Evolutionary conservation across 2,888 invertebrate species (phyloP), one percentile per base, ranked within the genome.

Genomic region (Oscheius sp.): DNA sequence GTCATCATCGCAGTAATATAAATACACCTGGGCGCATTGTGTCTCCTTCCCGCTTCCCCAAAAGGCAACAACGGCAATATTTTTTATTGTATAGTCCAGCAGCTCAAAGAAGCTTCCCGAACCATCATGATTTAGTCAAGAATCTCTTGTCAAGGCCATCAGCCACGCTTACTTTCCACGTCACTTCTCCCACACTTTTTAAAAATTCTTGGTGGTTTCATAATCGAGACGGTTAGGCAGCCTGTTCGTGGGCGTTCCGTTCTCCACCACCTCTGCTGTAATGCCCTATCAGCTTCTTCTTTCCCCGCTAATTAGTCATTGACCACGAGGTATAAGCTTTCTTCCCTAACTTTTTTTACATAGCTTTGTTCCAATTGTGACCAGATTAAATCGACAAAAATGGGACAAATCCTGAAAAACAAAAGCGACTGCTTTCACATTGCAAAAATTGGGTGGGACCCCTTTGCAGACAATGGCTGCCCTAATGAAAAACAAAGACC

Each of bases 241-340:
- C 49, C 49, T 49, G 35, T 35, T 35, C 35, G 9, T 35, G 35
- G 35, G 35, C 35, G 35, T 35, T 35, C 49, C n/a, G 49, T 49
- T 13, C 49, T 16, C 49, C n/a, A n/a, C 49, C 49, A n/a, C 49
- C 49, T 49, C 49, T 2, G 58, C 58, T 58, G 58, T 58, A 58
- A 58, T 29, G 29, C 16, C 16, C 29, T 58, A 27, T 27, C 58
- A 58, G 58, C 58, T 58, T 58, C 58, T 58, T 58, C 58, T 58
- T 29, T n/a, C n/a, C 58, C 58, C 29, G 27, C 25, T 35, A 58
- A 25, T 29, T n/a, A 29, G 58, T 1, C n/a, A 18, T 18, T 18
- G 49, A n/a, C 49, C 49, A 49, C 35, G 35, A 35, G 35, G 35
- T 6, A 3, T 3, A 9, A 35, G 3, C 35, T 35, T 35, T 35